Evolutionary conservation across 2,888 invertebrate species (phyloP).

Genomic region (Eremobia ochroleuca): DNA sequence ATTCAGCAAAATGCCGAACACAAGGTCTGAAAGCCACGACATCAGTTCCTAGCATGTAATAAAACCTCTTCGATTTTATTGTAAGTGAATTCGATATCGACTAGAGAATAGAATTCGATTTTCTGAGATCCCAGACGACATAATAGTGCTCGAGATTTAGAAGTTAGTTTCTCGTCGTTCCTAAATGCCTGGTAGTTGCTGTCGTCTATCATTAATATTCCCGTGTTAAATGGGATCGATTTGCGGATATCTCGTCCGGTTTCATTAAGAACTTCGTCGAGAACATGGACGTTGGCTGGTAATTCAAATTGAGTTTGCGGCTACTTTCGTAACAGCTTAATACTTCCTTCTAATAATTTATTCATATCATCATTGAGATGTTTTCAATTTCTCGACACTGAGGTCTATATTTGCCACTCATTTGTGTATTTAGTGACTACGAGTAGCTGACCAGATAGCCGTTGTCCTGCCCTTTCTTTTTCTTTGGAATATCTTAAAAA

Average conservation of each 20-base stretch:
- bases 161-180: constrained; percentile 4
- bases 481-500: too few species aligned
- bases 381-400: neutral
- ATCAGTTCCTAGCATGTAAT: constrained; percentile 15
- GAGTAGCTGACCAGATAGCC: neutral
- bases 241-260: constrained; percentile 12
- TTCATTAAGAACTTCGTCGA: neutral
- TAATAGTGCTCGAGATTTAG: constrained; percentile 22
- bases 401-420: neutral
- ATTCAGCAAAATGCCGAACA: constrained; percentile 17
- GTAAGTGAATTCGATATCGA: constrained; percentile 17
- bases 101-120: neutral
- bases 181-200: constrained; percentile 20
- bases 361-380: neutral
- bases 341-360: neutral
- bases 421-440: neutral
- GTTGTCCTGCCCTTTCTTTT: neutral
- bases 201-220: constrained; percentile 12
- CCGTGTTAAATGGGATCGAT: constrained; percentile 10
- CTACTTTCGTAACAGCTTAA: neutral
- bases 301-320: constrained; percentile 1
- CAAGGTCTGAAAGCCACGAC: constrained; percentile 1
- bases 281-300: neutral
- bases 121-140: constrained; percentile 23
- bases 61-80: constrained; percentile 30